These are phyloP conservation scores for Entomyzon cyanotis DNA, from an alignment of 2,113 vertebrate species.

Conservation along the genomic window DNA sequence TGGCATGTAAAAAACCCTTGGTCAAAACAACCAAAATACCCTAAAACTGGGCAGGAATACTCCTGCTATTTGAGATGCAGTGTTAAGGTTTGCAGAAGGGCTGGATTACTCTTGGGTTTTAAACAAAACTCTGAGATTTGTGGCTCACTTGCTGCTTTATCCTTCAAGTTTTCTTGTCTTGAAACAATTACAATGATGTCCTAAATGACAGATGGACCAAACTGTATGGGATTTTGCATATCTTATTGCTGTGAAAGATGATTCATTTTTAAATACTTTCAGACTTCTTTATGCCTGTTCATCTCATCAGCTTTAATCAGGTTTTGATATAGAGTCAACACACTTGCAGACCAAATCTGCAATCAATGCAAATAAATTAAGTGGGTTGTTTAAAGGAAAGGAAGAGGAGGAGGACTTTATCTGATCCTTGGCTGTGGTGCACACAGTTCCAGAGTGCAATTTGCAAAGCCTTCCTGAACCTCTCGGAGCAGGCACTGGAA, in stretches of 20 bases:
- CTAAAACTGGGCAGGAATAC: not conserved
- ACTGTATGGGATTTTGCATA: not conserved
- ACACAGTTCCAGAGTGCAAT: not conserved
- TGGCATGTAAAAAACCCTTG: not conserved
- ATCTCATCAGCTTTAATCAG: not conserved
- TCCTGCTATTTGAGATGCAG: not conserved
- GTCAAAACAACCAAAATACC: not conserved
- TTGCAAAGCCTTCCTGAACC: not conserved
- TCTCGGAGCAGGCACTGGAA: not conserved
- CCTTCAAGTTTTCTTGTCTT: not conserved
- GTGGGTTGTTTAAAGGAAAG: not conserved
- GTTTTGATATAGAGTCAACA: not conserved
- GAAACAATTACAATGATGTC: not conserved
- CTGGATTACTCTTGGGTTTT: not conserved
- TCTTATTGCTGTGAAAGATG: not conserved
- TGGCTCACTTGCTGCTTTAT: not conserved
- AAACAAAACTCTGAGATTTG: not conserved
- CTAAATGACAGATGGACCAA: not conserved
- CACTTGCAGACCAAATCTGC: not conserved
- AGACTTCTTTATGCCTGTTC: not conserved
- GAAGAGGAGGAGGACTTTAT: not conserved
- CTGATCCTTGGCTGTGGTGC: not conserved
- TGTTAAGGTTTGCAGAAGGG: not conserved
- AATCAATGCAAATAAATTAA: not conserved
- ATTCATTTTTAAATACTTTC: not conserved